Conservation (phyloP, 1,140 invertebrate genomes). For the Aphidius gifuensis region DNA sequence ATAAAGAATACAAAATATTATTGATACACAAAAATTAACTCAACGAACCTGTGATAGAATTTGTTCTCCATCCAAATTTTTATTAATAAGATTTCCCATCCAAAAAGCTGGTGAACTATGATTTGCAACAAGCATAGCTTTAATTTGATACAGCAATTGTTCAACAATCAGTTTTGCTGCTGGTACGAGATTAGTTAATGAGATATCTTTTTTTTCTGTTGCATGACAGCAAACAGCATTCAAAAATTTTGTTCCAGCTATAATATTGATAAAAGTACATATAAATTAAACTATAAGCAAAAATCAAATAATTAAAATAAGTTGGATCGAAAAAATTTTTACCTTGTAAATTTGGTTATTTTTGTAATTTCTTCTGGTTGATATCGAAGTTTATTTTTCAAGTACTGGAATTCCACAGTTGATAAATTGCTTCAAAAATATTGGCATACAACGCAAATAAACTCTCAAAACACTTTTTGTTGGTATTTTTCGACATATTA, state of each 20-base stretch:
- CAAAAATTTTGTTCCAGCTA: slow-evolving; percentile 66
- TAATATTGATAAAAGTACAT: slow-evolving; percentile 29
- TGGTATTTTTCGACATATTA: slow-evolving; percentile 61
- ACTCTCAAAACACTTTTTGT: slow-evolving; percentile 57
- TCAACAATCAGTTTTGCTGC: slow-evolving; percentile 72
- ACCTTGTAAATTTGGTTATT: slow-evolving; percentile 65
- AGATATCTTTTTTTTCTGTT: slow-evolving; percentile 72
- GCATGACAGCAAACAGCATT: slow-evolving; percentile 80
- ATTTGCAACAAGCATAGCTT: slow-evolving; percentile 77
- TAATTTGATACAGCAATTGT: slow-evolving; percentile 77
- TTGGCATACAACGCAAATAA: slow-evolving; percentile 47
- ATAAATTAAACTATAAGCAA: slow-evolving; percentile 12
- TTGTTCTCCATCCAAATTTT: slow-evolving; percentile 75
- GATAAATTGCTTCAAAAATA: slow-evolving; percentile 69
- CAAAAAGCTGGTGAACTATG: slow-evolving; percentile 80
- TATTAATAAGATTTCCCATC: slow-evolving; percentile 85
- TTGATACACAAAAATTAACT: background rate
- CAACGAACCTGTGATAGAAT: slow-evolving; percentile 52
- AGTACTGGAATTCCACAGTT: slow-evolving; percentile 72
- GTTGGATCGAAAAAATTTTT: slow-evolving; percentile 28
- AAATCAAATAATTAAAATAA: slow-evolving; percentile 7
- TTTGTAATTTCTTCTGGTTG: slow-evolving; percentile 61
- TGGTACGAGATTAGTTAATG: slow-evolving; percentile 75
- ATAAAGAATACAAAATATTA: too few species aligned
- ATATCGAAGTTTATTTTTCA: slow-evolving; percentile 63